Evolutionary conservation across 23 tunicate genomes (phyloP), one percentile per base, ranked within the genome.

Genomic region (Halocynthia roretzi): DNA sequence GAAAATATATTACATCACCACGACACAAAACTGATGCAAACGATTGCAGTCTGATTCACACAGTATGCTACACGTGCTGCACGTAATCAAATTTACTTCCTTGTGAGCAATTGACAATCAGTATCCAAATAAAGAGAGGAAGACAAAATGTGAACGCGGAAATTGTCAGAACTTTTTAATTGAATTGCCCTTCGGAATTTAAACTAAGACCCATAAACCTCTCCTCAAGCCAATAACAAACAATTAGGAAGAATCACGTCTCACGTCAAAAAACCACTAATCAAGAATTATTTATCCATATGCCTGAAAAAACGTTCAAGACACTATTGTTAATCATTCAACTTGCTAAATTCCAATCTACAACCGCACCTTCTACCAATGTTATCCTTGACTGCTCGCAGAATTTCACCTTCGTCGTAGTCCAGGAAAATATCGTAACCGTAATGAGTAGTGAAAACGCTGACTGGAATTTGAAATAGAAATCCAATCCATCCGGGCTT

Each of bases 401-500:
- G 22, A 17, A 81, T 81, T 58, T 81, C 77, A 44, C 52, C 61
- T 56, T 81, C 84, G 70, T 81, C 84, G 67, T 81, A 81, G 23
- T 73, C 71, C 52, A 81, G 52, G 54, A 71, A 81, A 23, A 81
- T 56, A 50, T 81, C 84, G 67, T 69, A 81, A 8, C 84, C 84
- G 22, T 57, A 64, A 19, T 69, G 76, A 17, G 84, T 81, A 50
- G 55, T 54, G 15, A 69, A 62, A 11, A 81, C 84, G 51, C 60
- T 81, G 20, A 81, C 60, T 8, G 84, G 84, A 12, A 81, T 61
- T 19, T 73, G 84, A 57, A 77, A 81, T 7, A 81, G 50, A 52
- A 81, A 71, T 22, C 71, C 31, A 0, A 65, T 54, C 44, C 68
- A 52, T 17, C 63, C 68, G 2, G 52, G 66, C 17, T 63, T 52